Base-by-base conservation (phyloP, 2,888 invertebrate species). In the Corbicula japonica region DNA sequence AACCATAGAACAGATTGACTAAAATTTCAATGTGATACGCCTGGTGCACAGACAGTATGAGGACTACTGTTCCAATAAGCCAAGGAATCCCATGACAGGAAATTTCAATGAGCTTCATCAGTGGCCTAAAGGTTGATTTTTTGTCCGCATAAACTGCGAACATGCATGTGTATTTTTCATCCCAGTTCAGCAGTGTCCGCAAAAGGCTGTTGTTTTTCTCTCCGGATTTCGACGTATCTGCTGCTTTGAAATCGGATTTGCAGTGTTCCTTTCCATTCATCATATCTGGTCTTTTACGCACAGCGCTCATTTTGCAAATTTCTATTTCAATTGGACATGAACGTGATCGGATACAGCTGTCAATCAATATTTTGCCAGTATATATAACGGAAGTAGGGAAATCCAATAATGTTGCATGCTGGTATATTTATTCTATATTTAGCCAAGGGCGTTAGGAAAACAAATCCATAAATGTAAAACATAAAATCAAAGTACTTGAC, bases 51-150 rank as follows among this genome's bases (percentile, higher is more conserved):
- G 97, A 92, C 96, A 97, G 97, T 81, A 97, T 96, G 82, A 96
- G 96, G 4, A 96, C 95, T 30, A 97, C 93, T 95, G 96, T 96
- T 30, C 95, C 95, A 6, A 95, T 95, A 62, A 98, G 93, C 98
- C 98, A 98, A 4, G 96, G 95, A 61, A 98, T 95, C 10, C 98
- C 98, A 94, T 98, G 97, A 90, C 98, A 98, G 6, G 97, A 97
- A 85, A 97, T 95, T 93, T 95, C 95, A n/a, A 95, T 88, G 12
- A 93, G 71, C 89, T 94, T 94, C 91, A 95, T 94, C 80, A 95
- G 92, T 0, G 94, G 92, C 82, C 94, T 92, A 26, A 90, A 48
- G 0, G 83, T 48, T 0, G 90, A 87, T 21, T 86, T 86, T 62
- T 82, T 82, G 54, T 85, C 80, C 15, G 91, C 90, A 85, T 91